Percentiles rank a stretch among this genome's conserved stretches.
These are phyloP conservation scores for Apteryx owenii DNA, from an alignment of 2,113 vertebrate species.

Conservation along the genomic window DNA sequence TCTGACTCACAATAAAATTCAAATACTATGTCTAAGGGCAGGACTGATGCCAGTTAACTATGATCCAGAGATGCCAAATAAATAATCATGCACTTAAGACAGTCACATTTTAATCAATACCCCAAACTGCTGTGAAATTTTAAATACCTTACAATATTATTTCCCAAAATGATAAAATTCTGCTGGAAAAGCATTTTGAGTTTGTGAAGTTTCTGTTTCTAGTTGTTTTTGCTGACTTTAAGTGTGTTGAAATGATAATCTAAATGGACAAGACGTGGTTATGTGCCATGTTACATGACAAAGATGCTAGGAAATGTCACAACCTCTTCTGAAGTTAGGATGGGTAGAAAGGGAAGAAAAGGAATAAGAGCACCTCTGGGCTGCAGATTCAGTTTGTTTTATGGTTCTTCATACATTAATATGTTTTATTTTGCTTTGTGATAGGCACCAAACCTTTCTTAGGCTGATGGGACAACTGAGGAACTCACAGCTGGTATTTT, in stretches of 20 bases:
- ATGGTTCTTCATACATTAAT: too few species aligned
- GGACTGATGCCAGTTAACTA: background rate
- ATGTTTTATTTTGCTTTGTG: too few species aligned
- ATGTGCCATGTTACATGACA: fast-evolving
- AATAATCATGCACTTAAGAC: background rate
- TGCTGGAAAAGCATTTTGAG: background rate
- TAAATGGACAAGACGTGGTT: background rate
- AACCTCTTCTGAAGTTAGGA: background rate
- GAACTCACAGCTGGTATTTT: too few species aligned
- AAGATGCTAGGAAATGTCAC: background rate
- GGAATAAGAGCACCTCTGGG: background rate
- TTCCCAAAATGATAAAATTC: background rate
- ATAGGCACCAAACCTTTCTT: too few species aligned
- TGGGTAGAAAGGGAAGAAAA: background rate
- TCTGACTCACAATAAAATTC: background rate
- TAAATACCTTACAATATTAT: background rate
- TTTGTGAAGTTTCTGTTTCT: background rate
- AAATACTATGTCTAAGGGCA: background rate
- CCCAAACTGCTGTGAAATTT: background rate
- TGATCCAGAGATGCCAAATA: background rate
- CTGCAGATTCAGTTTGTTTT: background rate
- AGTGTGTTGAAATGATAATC: background rate
- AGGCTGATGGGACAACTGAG: too few species aligned
- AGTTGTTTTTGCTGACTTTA: background rate
- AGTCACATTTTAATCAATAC: background rate